Evolutionary conservation across 1,140 invertebrate genomes (phyloP), one percentile per base, ranked within the genome.

Genomic region (Lepidostoma basale): DNA sequence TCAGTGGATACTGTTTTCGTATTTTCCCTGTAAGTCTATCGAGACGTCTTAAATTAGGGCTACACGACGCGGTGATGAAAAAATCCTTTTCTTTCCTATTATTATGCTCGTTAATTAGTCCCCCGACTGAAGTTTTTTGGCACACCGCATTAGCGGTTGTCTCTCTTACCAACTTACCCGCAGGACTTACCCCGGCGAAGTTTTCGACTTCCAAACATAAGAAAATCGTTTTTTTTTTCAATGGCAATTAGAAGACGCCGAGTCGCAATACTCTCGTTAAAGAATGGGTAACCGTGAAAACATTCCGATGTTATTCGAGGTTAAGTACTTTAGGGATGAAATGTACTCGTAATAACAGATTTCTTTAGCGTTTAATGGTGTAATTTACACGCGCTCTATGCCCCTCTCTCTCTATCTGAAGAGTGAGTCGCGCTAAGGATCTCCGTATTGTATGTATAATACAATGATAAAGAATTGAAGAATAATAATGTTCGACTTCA

Each of bases 81-180:
- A 49, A 49, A 49, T 23, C 12, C 18, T 23, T 23, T 49, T 49
- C 45, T 49, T 49, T 49, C 6, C n/a, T n/a, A 49, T 49, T 49
- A 49, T 49, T 49, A 49, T 49, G 18, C 45, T 49, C 45, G 45
- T 49, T 49, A 49, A 49, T 49, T 49, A 49, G 45, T 49, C 22
- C 22, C 33, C 33, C 18, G 45, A 49, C 45, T 23, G 45, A 49
- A 49, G 45, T 49, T 49, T 49, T 49, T 49, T 49, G 45, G 45
- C 45, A 49, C 45, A 49, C 45, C 45, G 45, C 45, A 49, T 49
- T 49, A 49, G 45, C 45, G 45, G 45, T 49, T 49, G 45, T 49
- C 45, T 49, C 14, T 36, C 45, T 49, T 49, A n/a, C 22, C 22
- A 20, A 20, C 45, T 49, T 23, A n/a, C n/a, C n/a, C n/a, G 5